These are phyloP conservation scores for Acromyrmex charruanus DNA, from an alignment of 1,140 invertebrate species.

Conservation along the genomic window DNA sequence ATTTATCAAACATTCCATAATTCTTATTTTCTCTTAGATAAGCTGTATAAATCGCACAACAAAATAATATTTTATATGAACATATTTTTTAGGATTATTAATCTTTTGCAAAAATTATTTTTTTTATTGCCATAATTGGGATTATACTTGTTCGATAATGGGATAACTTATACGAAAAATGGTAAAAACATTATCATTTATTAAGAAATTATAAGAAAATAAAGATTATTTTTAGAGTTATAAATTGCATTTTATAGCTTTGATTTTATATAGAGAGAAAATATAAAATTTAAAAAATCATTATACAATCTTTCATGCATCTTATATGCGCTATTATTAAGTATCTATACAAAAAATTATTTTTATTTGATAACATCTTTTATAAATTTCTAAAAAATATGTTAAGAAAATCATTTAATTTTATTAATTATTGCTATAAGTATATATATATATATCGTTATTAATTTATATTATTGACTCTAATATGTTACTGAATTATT, in stretches of 20 bases:
- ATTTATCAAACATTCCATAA: background rate
- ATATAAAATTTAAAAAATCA: background rate
- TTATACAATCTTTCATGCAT: background rate
- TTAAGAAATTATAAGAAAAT: background rate
- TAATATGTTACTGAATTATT: background rate
- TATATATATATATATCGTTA: too few relatives aligned
- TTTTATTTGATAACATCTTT: too few relatives aligned
- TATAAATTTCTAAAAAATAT: background rate
- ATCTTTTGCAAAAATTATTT: background rate
- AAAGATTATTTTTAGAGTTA: background rate
- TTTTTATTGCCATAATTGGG: slow-evolving; percentile 5
- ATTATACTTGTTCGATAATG: background rate
- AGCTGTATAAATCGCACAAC: background rate
- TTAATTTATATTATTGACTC: background rate
- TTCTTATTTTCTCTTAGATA: background rate
- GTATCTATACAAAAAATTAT: too few relatives aligned
- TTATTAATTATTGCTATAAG: background rate
- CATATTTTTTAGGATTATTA: slow-evolving; percentile 2
- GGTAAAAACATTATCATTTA: background rate
- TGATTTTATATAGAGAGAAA: background rate
- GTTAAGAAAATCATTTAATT: background rate
- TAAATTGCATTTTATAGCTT: background rate
- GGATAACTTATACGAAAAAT: background rate
- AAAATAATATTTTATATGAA: slow-evolving; percentile 5
- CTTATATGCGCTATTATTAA: background rate